These are phyloP conservation scores for Bostrychus sinensis DNA, from an alignment of 2,113 vertebrate species.

Conservation along the genomic window DNA sequence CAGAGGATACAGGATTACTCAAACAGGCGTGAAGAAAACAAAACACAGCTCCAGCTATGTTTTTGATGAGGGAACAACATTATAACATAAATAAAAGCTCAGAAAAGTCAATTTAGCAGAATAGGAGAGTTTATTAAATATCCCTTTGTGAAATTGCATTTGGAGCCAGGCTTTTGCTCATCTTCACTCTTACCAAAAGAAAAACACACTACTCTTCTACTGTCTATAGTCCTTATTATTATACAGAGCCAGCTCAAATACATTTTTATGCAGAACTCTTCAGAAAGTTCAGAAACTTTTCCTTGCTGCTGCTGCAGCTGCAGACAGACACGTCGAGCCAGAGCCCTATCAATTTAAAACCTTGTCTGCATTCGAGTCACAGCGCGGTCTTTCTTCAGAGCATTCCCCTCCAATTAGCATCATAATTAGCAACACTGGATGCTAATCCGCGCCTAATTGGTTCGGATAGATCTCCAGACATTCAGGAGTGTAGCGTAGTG, in stretches of 20 bases:
- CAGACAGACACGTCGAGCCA: background rate
- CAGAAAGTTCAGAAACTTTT: background rate
- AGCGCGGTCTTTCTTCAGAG: constrained; percentile 17
- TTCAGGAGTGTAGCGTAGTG: constrained; percentile 1
- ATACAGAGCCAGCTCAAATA: background rate
- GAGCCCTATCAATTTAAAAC: background rate
- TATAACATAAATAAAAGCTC: no score
- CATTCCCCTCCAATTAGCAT: constrained; percentile 52
- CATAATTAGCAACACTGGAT: constrained; percentile 51
- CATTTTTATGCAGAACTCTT: background rate
- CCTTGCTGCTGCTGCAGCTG: no score
- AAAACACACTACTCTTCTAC: background rate
- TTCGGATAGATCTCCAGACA: constrained; percentile 42
- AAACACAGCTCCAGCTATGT: no score
- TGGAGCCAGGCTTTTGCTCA: no score
- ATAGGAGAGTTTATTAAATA: no score
- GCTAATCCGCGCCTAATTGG: constrained; percentile 47
- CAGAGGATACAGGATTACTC: no score
- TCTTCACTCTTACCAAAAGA: no score
- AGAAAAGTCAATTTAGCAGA: no score
- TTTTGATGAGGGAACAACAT: no score
- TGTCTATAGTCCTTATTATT: background rate
- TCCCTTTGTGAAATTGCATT: no score
- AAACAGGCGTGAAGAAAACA: no score
- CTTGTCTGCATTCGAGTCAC: constrained; percentile 35